These are phyloP conservation scores for Catocala sponsa DNA, from an alignment of 2,888 invertebrate genomes.

Conservation along the genomic window DNA sequence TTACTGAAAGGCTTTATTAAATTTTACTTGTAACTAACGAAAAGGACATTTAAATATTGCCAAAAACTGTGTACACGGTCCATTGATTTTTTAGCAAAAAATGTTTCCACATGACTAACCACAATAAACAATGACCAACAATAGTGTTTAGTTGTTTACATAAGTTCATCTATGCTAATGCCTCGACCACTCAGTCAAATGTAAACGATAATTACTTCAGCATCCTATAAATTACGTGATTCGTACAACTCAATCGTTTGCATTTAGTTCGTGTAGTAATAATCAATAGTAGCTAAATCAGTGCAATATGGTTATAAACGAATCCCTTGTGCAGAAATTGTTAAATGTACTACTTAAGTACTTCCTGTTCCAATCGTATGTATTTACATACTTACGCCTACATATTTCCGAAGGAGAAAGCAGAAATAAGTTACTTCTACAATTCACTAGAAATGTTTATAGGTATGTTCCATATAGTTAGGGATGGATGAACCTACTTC, in stretches of 20 bases:
- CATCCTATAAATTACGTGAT: constrained; percentile 5
- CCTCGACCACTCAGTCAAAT: constrained; percentile 28
- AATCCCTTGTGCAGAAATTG: not conserved
- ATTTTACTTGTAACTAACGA: too few species aligned
- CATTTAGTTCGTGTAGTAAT: not conserved
- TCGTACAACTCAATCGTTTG: constrained; percentile 1
- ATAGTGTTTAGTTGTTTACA: constrained; percentile 23
- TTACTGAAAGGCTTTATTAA: too few species aligned
- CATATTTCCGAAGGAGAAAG: too few species aligned
- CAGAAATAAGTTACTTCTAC: too few species aligned
- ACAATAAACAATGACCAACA: constrained; percentile 28
- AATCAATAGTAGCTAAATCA: not conserved
- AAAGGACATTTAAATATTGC: too few species aligned
- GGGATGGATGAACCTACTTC: too few species aligned
- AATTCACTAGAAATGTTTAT: too few species aligned
- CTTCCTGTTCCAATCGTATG: not conserved
- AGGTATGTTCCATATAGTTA: too few species aligned
- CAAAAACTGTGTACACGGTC: not conserved
- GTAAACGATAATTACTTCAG: constrained; percentile 24
- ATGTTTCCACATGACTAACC: constrained; percentile 42
- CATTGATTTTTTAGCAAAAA: constrained; percentile 19
- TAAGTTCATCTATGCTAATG: constrained; percentile 32
- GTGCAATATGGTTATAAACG: not conserved
- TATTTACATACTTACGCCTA: too few species aligned
- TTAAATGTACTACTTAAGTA: not conserved